phyloP scores from a whole-genome alignment of 1,140 invertebrate genomes.

The Marisa cornuarietis region DNA sequence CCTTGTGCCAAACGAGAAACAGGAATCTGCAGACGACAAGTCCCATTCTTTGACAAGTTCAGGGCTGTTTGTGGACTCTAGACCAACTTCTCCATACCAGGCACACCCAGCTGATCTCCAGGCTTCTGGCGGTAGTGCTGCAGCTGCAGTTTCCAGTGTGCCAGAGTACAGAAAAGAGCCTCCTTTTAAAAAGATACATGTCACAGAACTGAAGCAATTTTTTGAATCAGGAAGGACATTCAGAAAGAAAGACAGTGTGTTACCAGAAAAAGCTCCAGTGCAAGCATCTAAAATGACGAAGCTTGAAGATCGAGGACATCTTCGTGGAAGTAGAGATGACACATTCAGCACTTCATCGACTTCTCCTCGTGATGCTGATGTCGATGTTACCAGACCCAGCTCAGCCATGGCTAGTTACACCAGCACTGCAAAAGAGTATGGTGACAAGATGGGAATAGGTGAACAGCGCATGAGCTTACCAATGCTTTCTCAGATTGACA shows the following conservation, averaged over 20 bases:
- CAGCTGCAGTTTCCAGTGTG: not conserved
- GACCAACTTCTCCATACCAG: conserved; percentile 7
- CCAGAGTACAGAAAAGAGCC: conserved; percentile 45
- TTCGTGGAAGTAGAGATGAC: conserved; percentile 23
- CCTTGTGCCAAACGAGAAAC: conserved; percentile 28
- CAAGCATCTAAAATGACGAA: conserved; percentile 29
- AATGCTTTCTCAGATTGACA: conserved; percentile 40
- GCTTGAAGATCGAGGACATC: conserved; percentile 21
- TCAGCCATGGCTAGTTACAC: conserved; percentile 42
- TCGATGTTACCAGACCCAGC: conserved; percentile 32
- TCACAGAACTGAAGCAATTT: conserved; percentile 53
- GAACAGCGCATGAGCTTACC: conserved; percentile 46
- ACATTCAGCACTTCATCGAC: conserved; percentile 35
- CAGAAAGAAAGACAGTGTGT: conserved; percentile 36
- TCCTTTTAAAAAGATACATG: conserved; percentile 55
- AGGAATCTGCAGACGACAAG: conserved; percentile 22
- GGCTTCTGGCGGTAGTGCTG: not conserved
- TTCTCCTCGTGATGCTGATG: conserved; percentile 29
- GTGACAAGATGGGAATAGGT: conserved; percentile 21
- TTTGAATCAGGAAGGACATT: conserved; percentile 47
- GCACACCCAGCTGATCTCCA: conserved; percentile 20
- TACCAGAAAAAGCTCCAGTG: conserved; percentile 27
- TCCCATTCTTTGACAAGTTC: not conserved
- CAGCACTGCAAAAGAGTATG: conserved; percentile 25
- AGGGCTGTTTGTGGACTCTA: conserved; percentile 1